These are phyloP conservation scores for Melinaea menophilus DNA, from an alignment of 2,888 invertebrate species.

Conservation along the genomic window DNA sequence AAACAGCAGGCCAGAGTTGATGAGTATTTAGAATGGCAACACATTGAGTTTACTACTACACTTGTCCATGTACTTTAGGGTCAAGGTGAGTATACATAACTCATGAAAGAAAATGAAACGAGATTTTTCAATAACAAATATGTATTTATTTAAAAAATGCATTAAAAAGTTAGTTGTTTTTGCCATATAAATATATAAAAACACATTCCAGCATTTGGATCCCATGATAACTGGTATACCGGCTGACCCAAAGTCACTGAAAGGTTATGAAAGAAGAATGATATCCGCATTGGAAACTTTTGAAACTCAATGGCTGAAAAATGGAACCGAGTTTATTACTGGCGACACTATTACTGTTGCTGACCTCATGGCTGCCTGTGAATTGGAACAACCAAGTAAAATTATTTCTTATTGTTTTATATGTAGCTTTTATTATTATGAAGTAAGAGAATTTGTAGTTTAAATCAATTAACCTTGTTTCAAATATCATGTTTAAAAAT, in stretches of 20 bases:
- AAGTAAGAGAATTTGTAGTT: too few relatives aligned
- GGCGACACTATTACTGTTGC: slow-evolving; percentile 83
- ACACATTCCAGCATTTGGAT: slow-evolving; percentile 58
- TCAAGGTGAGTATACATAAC: slow-evolving; percentile 62
- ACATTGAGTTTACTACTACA: slow-evolving; percentile 79
- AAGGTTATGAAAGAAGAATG: slow-evolving; percentile 72
- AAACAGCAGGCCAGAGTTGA: slow-evolving; percentile 81
- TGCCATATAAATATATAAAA: background rate
- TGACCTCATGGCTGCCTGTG: slow-evolving; percentile 86
- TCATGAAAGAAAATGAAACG: too few relatives aligned
- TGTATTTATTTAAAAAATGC: too few relatives aligned
- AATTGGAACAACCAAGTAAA: slow-evolving; percentile 87
- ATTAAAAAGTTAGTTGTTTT: too few relatives aligned
- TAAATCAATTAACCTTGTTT: too few relatives aligned
- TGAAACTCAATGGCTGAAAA: slow-evolving; percentile 78
- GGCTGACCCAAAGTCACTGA: slow-evolving; percentile 57
- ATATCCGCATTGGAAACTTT: slow-evolving; percentile 75
- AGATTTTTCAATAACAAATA: too few relatives aligned
- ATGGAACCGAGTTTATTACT: slow-evolving; percentile 70
- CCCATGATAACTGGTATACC: slow-evolving; percentile 73
- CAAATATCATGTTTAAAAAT: too few relatives aligned
- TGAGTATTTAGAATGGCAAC: slow-evolving; percentile 88
- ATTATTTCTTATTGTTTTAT: background rate
- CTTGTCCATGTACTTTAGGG: slow-evolving; percentile 80
- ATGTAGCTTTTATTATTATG: too few relatives aligned